phyloP scores from a whole-genome alignment of 2,113 vertebrate species.

The Ictalurus punctatus region DNA sequence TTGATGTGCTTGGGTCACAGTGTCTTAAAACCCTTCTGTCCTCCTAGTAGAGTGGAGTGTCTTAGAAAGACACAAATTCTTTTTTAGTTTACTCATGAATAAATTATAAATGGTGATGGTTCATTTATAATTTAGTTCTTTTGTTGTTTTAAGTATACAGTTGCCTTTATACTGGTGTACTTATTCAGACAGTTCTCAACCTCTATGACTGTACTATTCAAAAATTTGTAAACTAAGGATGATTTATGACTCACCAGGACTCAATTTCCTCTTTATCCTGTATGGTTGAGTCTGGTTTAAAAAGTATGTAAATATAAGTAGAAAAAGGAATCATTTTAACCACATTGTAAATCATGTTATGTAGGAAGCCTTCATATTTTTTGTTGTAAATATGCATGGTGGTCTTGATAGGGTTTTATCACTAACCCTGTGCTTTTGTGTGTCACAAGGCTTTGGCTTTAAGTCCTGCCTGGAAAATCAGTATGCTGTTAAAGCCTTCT shows the following conservation, averaged over 20 bases:
- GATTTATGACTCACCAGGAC: slow-evolving; percentile 30
- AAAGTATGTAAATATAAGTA: not conserved
- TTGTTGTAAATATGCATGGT: not conserved
- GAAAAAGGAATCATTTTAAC: not conserved
- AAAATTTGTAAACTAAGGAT: not conserved
- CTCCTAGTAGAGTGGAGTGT: not conserved
- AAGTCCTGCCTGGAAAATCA: slow-evolving; percentile 47
- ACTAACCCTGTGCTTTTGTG: slow-evolving; percentile 19
- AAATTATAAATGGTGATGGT: slow-evolving; percentile 15
- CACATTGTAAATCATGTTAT: not conserved
- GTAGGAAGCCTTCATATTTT: not conserved
- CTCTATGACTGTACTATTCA: slow-evolving; percentile 18
- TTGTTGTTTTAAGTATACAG: not conserved
- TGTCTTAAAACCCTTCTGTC: not conserved
- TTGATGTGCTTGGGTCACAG: not conserved
- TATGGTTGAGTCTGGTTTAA: slow-evolving; percentile 6
- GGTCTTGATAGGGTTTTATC: slow-evolving; percentile 13
- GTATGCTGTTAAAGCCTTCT: slow-evolving; percentile 48
- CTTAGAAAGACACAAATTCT: not conserved
- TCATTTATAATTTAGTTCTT: slow-evolving; percentile 29
- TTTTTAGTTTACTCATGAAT: not conserved
- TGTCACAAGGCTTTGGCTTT: slow-evolving; percentile 36
- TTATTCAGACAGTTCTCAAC: slow-evolving; percentile 39
- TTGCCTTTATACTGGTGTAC: not conserved
- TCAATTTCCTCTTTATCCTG: not conserved